These are phyloP conservation scores for Hydrolagus colliei DNA, from an alignment of 2,797 vertebrate species.

Conservation along the genomic window DNA sequence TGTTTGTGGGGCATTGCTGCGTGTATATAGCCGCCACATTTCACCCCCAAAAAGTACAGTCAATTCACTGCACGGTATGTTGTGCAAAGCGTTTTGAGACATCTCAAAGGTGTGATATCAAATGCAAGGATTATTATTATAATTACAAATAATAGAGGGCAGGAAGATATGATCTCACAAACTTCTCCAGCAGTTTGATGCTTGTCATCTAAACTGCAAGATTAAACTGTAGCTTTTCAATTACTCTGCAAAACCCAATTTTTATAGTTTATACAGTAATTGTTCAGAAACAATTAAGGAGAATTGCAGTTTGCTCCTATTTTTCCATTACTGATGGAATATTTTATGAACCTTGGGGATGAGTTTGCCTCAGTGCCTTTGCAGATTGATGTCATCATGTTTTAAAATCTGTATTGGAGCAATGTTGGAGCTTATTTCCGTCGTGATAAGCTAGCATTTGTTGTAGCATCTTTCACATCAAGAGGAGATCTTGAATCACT, in stretches of 20 bases:
- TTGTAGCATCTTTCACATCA: no score
- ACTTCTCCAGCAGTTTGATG: background rate
- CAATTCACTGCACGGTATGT: no score
- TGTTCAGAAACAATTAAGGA: background rate
- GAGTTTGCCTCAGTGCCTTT: background rate
- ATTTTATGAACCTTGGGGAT: background rate
- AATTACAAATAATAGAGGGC: slow-evolving; percentile 6
- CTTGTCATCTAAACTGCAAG: background rate
- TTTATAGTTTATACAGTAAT: background rate
- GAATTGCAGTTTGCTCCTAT: background rate
- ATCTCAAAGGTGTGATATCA: no score
- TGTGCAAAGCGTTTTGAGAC: no score
- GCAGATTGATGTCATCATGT: background rate
- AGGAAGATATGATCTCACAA: slow-evolving; percentile 17
- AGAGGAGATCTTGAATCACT: no score
- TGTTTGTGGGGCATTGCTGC: no score
- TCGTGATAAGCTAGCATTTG: background rate
- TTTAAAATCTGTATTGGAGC: background rate
- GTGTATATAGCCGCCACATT: no score
- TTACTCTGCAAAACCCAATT: background rate
- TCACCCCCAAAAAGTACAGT: no score
- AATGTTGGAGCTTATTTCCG: background rate
- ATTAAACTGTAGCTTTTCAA: slow-evolving; percentile 18
- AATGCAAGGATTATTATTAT: no score
- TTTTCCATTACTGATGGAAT: background rate